phyloP scores from a whole-genome alignment of 2,888 invertebrate genomes.

The Platycnemis pennipes region DNA sequence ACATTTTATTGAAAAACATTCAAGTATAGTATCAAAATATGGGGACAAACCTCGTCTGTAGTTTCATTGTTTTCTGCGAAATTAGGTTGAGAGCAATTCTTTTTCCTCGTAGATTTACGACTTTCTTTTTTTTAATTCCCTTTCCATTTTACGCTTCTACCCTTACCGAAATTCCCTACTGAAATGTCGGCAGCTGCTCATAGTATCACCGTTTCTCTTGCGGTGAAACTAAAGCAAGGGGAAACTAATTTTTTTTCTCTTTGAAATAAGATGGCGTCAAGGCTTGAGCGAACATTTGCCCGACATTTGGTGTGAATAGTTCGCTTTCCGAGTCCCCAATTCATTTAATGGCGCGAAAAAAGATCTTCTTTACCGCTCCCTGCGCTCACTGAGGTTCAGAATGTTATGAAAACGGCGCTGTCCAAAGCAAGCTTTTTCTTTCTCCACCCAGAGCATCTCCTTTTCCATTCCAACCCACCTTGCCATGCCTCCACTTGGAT shows the following conservation, averaged over 20 bases:
- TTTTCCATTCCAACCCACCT: not conserved
- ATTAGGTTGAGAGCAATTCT: not conserved
- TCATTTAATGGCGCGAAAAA: conserved; percentile 30
- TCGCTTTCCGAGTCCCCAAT: conserved; percentile 31
- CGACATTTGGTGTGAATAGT: conserved; percentile 32
- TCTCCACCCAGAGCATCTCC: not conserved
- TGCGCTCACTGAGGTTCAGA: conserved; percentile 16
- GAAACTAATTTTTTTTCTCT: not conserved
- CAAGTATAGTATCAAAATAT: no score
- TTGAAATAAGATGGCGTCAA: not conserved
- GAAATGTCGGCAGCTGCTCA: not conserved
- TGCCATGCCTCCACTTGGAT: not conserved
- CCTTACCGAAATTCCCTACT: not conserved
- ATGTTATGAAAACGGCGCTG: not conserved
- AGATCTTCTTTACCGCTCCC: conserved; percentile 31
- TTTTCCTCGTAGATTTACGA: not conserved
- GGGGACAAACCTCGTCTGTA: no score
- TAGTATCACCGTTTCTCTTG: not conserved
- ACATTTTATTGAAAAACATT: no score
- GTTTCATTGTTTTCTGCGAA: not conserved
- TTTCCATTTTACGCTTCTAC: not conserved
- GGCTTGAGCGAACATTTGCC: not conserved
- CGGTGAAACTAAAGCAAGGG: not conserved
- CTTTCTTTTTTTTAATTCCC: not conserved
- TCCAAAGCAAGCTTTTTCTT: conserved; percentile 29